Percentiles rank a stretch among this genome's conserved stretches.
These are phyloP conservation scores for Rhadinocentrus ornatus DNA, from an alignment of 2,797 vertebrate species.

Conservation along the genomic window DNA sequence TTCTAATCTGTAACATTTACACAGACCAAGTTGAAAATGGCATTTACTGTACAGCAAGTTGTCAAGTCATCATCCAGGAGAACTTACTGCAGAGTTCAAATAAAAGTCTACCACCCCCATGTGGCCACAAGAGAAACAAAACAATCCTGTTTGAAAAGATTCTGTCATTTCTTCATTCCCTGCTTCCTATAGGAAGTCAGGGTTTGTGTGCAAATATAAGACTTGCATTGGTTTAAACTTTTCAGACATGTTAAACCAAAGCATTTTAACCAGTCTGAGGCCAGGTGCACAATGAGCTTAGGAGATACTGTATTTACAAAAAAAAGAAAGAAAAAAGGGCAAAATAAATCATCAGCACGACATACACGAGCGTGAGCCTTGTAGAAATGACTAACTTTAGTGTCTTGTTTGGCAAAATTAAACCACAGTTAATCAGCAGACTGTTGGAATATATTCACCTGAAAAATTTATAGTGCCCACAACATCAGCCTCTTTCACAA, in stretches of 20 bases:
- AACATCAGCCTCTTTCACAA: slow-evolving; percentile 51
- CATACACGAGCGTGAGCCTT: not conserved
- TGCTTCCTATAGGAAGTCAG: slow-evolving; percentile 20
- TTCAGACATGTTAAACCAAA: slow-evolving; percentile 22
- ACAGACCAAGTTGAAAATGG: slow-evolving; percentile 64
- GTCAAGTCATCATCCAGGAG: slow-evolving; percentile 19
- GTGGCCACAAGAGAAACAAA: slow-evolving; percentile 49
- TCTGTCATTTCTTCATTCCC: not conserved
- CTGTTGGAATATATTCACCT: slow-evolving; percentile 70
- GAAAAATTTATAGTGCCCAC: slow-evolving; percentile 41
- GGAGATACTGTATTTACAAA: slow-evolving; percentile 28
- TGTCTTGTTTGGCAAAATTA: slow-evolving; percentile 19
- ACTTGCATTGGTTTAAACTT: slow-evolving; percentile 22
- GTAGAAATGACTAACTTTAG: not conserved
- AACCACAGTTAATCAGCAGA: slow-evolving; percentile 11
- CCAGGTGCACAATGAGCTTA: slow-evolving; percentile 16
- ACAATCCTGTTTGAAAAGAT: not conserved
- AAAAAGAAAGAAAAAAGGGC: slow-evolving; percentile 27
- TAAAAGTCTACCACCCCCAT: slow-evolving; percentile 37
- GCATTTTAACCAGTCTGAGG: slow-evolving; percentile 14
- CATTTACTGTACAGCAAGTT: slow-evolving; percentile 50
- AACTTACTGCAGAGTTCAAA: slow-evolving; percentile 33
- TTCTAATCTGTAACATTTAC: slow-evolving; percentile 53
- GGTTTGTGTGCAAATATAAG: slow-evolving; percentile 35
- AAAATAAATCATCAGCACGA: not conserved